Percentiles rank a stretch among this genome's conserved stretches.
Conservation (phyloP, 2,888 invertebrate genomes). For the Epicampocera succincta region DNA sequence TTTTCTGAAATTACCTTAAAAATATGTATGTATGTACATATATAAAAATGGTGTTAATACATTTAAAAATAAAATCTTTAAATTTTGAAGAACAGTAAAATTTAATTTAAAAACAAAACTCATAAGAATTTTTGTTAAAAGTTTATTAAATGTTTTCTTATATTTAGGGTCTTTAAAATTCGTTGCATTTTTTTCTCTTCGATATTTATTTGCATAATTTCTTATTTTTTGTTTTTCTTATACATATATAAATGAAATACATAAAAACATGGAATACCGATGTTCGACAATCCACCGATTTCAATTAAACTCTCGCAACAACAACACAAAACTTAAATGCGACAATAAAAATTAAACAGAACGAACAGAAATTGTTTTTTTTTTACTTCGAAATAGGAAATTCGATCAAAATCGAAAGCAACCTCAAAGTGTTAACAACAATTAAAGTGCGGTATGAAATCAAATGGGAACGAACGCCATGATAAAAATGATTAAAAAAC, state of each 20-base stretch:
- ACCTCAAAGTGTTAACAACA: slow-evolving; percentile 49
- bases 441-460: not conserved
- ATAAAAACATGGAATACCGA: slow-evolving; percentile 44
- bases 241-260: slow-evolving; percentile 25
- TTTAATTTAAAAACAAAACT: no score
- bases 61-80: no score
- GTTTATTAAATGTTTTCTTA: no score
- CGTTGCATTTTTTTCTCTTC: not conserved
- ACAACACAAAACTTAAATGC: slow-evolving; percentile 33
- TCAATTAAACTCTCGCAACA: slow-evolving; percentile 48
- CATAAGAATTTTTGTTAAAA: no score
- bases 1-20: no score
- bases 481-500: slow-evolving; percentile 29
- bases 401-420: slow-evolving; percentile 46
- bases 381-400: slow-evolving; percentile 24
- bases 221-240: not conserved
- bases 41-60: no score
- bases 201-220: not conserved
- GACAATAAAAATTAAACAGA: slow-evolving; percentile 31
- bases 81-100: no score
- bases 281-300: slow-evolving; percentile 24
- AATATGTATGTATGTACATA: no score
- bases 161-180: not conserved
- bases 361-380: not conserved
- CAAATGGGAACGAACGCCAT: slow-evolving; percentile 15